Percentiles rank a stretch among this genome's conserved stretches.
phyloP scores from a whole-genome alignment of 2,113 vertebrate species.

The Microtus pennsylvanicus region DNA sequence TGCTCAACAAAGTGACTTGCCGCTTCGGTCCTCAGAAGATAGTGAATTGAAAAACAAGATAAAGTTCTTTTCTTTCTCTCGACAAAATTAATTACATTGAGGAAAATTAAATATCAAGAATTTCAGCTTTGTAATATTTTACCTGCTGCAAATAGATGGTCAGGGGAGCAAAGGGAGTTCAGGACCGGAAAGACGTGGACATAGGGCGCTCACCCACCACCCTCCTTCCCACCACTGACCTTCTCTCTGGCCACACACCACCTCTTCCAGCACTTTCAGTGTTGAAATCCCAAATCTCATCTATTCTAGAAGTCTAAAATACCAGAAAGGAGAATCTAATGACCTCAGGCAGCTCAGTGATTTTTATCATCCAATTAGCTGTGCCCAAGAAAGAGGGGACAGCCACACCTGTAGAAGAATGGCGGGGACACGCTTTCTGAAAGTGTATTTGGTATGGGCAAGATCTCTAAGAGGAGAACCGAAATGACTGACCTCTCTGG shows the following conservation, averaged over 20 bases:
- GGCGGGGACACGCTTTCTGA: background rate
- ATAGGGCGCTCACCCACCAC: too few species aligned
- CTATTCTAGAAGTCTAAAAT: background rate
- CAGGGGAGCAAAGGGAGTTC: background rate
- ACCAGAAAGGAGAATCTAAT: background rate
- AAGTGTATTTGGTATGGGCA: background rate
- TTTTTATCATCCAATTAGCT: background rate
- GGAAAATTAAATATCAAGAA: background rate
- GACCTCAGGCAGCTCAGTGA: background rate
- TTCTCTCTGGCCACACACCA: background rate
- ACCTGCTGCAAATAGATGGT: background rate
- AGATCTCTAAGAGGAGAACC: background rate
- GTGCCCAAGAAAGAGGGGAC: background rate
- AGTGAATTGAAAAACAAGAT: background rate
- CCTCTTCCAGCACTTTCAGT: background rate
- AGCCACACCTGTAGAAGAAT: background rate
- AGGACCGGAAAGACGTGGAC: rapidly evolving
- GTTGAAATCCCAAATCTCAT: background rate
- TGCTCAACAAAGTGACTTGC: background rate
- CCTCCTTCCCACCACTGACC: background rate
- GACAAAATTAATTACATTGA: background rate
- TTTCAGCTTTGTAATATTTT: background rate
- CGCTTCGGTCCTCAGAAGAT: background rate
- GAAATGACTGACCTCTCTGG: background rate
- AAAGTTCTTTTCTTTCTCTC: background rate